A percentile compares a stretch with the other conserved stretches of the same genome.
phyloP scores from a whole-genome alignment of 2,888 invertebrate genomes.

The Ennomos erosarius region DNA sequence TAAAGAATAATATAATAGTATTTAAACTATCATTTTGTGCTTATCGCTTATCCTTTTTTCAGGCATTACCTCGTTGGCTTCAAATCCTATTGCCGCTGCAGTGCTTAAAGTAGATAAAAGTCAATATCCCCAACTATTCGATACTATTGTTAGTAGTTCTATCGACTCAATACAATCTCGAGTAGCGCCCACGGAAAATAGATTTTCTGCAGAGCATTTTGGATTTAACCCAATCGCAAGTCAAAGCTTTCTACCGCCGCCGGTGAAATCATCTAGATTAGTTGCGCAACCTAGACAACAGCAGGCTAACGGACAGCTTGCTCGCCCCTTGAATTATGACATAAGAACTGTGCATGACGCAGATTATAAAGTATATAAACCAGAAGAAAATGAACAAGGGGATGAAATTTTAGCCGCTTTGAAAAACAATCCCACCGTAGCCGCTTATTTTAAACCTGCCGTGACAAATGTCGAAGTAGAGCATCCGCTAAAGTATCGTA shows the following conservation, averaged over 20 bases:
- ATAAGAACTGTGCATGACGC: slow-evolving; percentile 78
- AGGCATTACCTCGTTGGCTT: slow-evolving; percentile 77
- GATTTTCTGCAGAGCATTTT: slow-evolving; percentile 75
- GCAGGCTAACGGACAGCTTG: slow-evolving; percentile 57
- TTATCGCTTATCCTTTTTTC: slow-evolving; percentile 62
- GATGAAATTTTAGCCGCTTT: slow-evolving; percentile 75
- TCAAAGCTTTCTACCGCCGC: slow-evolving; percentile 68
- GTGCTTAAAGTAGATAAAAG: slow-evolving; percentile 77
- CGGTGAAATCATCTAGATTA: slow-evolving; percentile 65
- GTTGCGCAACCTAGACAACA: slow-evolving; percentile 59
- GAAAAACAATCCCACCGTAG: slow-evolving; percentile 75
- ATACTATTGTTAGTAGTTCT: slow-evolving; percentile 80
- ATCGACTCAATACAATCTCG: slow-evolving; percentile 75
- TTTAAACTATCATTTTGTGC: slow-evolving; percentile 29
- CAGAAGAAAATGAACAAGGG: slow-evolving; percentile 72
- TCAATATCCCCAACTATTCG: slow-evolving; percentile 76
- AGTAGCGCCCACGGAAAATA: slow-evolving; percentile 69
- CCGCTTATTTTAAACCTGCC: slow-evolving; percentile 76
- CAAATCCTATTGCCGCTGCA: slow-evolving; percentile 73
- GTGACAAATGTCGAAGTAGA: slow-evolving; percentile 75
- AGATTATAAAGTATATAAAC: slow-evolving; percentile 78
- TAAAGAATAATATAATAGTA: no score
- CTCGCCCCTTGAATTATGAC: slow-evolving; percentile 72
- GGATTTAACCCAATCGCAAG: slow-evolving; percentile 81
- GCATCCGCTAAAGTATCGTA: slow-evolving; percentile 75